Evolutionary conservation across 2,113 vertebrate genomes (phyloP).

Genomic region (Halichoeres trimaculatus): DNA sequence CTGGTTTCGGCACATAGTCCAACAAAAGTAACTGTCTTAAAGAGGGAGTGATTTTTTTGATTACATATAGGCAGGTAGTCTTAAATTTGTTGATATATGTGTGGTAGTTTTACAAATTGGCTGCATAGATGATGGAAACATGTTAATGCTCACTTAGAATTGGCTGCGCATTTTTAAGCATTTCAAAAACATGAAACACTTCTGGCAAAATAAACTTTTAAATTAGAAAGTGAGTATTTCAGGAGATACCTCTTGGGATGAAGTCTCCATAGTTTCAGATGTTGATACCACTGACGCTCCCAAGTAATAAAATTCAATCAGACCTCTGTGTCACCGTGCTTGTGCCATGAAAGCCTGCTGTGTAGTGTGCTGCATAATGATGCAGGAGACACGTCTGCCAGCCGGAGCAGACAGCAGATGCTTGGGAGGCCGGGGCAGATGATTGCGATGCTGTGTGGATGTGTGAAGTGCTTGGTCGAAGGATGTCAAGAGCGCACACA

Average conservation of each 20-base stretch:
- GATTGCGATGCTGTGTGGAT: conserved; percentile 35
- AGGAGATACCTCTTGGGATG: not conserved
- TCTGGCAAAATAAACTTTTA: no score
- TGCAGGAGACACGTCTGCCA: conserved; percentile 23
- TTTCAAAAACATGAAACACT: not conserved
- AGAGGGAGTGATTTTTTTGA: no score
- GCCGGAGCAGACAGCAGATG: conserved; percentile 53
- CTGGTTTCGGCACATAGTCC: no score
- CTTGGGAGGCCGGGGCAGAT: conserved; percentile 43
- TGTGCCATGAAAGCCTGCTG: conserved; percentile 13
- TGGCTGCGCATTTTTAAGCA: no score
- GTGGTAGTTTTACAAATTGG: no score
- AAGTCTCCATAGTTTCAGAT: not conserved
- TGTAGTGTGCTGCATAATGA: conserved; percentile 29
- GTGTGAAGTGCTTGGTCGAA: conserved; percentile 63
- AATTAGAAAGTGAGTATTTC: not conserved
- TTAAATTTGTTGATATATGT: no score
- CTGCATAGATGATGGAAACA: no score
- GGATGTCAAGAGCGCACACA: conserved; percentile 56
- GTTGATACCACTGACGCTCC: not conserved
- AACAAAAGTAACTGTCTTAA: no score
- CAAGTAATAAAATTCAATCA: not conserved
- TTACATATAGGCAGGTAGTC: no score
- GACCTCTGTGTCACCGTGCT: not conserved
- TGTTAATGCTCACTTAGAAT: no score